Conservation (phyloP, 2,797 vertebrate species). For the Gallinago stenura region DNA sequence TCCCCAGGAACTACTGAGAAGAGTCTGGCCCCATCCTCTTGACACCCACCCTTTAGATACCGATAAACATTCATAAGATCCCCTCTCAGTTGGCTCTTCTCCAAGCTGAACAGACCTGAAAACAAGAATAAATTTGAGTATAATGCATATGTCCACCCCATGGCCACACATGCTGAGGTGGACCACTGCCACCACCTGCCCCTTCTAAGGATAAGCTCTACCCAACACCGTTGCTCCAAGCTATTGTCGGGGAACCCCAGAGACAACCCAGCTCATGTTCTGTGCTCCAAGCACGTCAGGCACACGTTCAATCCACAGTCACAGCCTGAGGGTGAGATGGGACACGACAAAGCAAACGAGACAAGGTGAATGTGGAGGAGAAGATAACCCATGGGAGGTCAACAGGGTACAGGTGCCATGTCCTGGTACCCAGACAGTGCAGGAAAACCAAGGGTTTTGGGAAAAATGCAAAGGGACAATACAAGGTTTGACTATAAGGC, state of each 20-base stretch:
- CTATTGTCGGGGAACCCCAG: not conserved
- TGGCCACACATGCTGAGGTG: fast-evolving
- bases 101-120: no score
- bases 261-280: not conserved
- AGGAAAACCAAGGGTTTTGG: not conserved
- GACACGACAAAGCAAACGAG: no score
- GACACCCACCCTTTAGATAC: no score
- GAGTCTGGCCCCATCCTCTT: no score
- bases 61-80: no score
- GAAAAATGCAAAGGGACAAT: not conserved
- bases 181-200: not conserved
- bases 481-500: not conserved
- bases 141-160: fast-evolving
- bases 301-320: fast-evolving
- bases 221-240: fast-evolving
- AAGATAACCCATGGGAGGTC: not conserved
- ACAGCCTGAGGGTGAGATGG: not conserved
- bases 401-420: fast-evolving
- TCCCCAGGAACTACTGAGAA: no score
- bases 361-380: not conserved
- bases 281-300: no score
- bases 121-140: not conserved
- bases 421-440: not conserved
- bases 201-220: not conserved
- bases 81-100: no score